These are phyloP conservation scores for Palythoa grandiflora DNA, from an alignment of 92 coral and sea anemone species.

Conservation along the genomic window DNA sequence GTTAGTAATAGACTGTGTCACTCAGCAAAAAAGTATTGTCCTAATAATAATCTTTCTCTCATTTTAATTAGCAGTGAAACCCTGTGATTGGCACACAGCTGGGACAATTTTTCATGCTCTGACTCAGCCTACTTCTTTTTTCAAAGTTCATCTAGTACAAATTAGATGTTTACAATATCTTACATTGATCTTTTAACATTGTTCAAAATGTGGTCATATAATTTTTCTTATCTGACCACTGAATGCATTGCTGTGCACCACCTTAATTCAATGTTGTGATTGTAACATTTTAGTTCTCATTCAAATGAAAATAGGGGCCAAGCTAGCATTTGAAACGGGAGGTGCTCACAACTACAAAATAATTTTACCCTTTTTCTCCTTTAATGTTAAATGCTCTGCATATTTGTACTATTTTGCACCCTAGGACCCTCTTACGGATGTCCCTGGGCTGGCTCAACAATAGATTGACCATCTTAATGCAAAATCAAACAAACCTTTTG, in stretches of 20 bases:
- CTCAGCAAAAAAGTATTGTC: constrained; percentile 1
- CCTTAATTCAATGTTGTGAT: neutral
- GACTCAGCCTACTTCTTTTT: neutral
- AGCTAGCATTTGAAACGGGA: neutral
- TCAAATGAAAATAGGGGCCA: neutral
- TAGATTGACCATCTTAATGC: neutral
- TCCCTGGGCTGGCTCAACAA: neutral
- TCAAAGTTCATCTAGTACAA: constrained; percentile 2
- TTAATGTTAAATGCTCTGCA: neutral
- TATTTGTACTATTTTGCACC: neutral
- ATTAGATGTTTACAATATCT: neutral
- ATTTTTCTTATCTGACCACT: neutral
- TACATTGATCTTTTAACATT: neutral
- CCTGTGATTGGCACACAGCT: neutral
- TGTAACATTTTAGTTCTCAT: neutral
- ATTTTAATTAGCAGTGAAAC: neutral
- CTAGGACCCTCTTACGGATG: neutral
- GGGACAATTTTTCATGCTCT: neutral
- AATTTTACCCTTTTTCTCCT: neutral
- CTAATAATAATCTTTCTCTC: neutral
- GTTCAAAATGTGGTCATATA: neutral
- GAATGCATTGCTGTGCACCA: constrained; percentile 1
- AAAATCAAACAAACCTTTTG: constrained; percentile 5
- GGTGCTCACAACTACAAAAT: constrained; percentile 1
- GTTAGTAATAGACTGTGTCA: constrained; percentile 4